Conservation (phyloP, 2,888 invertebrate genomes). For the Melanostoma scalare region DNA sequence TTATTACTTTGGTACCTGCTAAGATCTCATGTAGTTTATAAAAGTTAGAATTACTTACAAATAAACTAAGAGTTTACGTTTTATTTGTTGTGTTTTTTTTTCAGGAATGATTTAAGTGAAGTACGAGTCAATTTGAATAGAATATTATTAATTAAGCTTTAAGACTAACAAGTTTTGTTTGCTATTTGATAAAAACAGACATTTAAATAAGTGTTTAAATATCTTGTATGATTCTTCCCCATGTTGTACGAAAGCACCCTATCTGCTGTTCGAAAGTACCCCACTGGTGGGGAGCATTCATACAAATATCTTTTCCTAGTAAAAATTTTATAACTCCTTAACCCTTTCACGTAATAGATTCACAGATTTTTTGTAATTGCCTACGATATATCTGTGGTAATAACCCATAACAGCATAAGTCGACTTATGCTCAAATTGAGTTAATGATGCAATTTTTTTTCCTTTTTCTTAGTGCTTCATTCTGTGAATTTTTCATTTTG, state of each 20-base stretch:
- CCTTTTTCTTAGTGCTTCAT: too few relatives aligned
- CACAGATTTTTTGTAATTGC: too few relatives aligned
- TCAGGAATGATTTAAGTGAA: slow-evolving; percentile 11
- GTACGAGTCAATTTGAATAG: slow-evolving; percentile 5
- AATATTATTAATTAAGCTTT: slow-evolving; percentile 20
- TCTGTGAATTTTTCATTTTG: too few relatives aligned
- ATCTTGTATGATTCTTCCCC: slow-evolving; percentile 24
- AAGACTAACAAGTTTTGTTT: slow-evolving; percentile 21
- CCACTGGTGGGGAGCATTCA: slow-evolving; percentile 14
- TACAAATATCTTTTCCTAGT: slow-evolving; percentile 24
- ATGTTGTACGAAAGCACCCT: slow-evolving; percentile 24
- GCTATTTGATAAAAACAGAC: slow-evolving; percentile 11
- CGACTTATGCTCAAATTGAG: too few relatives aligned
- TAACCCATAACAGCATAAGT: too few relatives aligned
- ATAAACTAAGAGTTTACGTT: slow-evolving; percentile 10
- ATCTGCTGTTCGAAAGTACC: slow-evolving; percentile 15
- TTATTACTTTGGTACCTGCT: background rate
- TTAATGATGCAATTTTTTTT: too few relatives aligned
- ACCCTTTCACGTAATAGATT: too few relatives aligned
- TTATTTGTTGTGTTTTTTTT: slow-evolving; percentile 10
- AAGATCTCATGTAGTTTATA: slow-evolving; percentile 15
- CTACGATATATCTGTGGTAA: too few relatives aligned
- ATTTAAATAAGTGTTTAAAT: slow-evolving; percentile 31
- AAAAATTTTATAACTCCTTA: slow-evolving; percentile 21
- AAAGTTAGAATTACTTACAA: slow-evolving; percentile 2